Base-by-base conservation (phyloP, 2,113 vertebrate genomes). In the Delphinapterus leucas region DNA sequence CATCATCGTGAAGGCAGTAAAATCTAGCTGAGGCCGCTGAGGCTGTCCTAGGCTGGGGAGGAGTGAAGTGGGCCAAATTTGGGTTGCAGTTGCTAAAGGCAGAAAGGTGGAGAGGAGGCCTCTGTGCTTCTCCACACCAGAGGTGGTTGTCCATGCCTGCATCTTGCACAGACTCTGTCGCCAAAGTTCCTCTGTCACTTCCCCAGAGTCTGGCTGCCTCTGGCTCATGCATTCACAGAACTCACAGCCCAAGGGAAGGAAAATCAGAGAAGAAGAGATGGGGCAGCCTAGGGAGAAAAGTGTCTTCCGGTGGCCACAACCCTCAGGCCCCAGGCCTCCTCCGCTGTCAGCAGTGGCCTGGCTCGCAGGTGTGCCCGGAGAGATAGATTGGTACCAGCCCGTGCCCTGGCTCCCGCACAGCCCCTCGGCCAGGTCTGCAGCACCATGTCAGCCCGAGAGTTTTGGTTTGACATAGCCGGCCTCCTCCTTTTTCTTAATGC, bases 391-490 rank as follows among this genome's bases (percentile, higher is more conserved):
- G 21, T 31, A 55, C 28, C 7, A 1, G 9, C 61, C 2, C 0
- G 31, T 28, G 26, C 60, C 74, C 25, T 13, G 0, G 25, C 60
- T 49, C 31, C 38, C 0, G 8, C 53, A 38, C 26, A 44, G 38
- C 33, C 21, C 3, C 49, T 23, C 65, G 15, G 47, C 47, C 76
- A 5, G 7, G 44, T 41, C 80, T 36, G 93, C 96, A 44, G 96
- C 58, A 65, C 74, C 84, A 1, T 65, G 95, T 92, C 97, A 92
- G 95, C 90, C 28, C 5, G 83, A 97, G 88, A 97, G 97, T 97
- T 97, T 98, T 97, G 74, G 98, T 97, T 98, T 98, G 77, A 88
- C 26, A 70, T 97, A 81, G 94, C 97, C 98, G 97, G 76, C 98
- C 88, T 96, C 96, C 55, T 97, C 76, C 36, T 98, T 98, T 98